Base-by-base conservation (phyloP, 1,140 invertebrate genomes). In the Lucilia sericata region DNA sequence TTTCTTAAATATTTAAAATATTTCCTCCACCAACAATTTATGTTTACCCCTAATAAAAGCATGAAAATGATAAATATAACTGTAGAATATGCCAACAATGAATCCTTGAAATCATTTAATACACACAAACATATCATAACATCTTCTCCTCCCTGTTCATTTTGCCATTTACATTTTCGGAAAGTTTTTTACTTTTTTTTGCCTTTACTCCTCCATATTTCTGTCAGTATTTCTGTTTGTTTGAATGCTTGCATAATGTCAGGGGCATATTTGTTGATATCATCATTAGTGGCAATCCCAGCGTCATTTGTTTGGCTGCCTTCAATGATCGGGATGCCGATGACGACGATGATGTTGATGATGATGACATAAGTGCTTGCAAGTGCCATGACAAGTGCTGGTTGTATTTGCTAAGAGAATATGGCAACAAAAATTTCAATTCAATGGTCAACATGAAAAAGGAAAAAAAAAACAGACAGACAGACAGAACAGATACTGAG, bases 241-340 rank as follows among this genome's bases (percentile, higher is more conserved):
- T 14, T 7, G 13, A 14, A 60, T n/a, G 14, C 14, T 17, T 70
- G 82, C 74, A 83, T 83, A 83, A 83, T 83, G 83, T 83, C 83
- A 83, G 83, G 83, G 83, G 34, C 83, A 83, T 83, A 83, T 83
- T 83, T 83, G 70, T 83, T 83, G 36, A 83, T n/a, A 55, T 49
- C 83, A 83, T 83, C 74, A 83, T 83, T 82, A 65, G 81, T 82
- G 81, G 49, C 51, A 42, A 42, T 42, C 30, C 13, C 34, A n/a
- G 19, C 30, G 51, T 65, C 42, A 25, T 76, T 34, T 76, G 14
- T 34, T 76, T 76, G 42, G 21, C n/a, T 70, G 65, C 65, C 19
- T 70, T 70, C 65, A 70, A 70, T 70, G 55, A 60, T 60, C 55
- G n/a, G 14, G 5, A n/a, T 60, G 55, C n/a, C 14, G 55, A 42